Base-by-base conservation (phyloP, 1,140 invertebrate genomes). In the Drosophila serrata region DNA sequence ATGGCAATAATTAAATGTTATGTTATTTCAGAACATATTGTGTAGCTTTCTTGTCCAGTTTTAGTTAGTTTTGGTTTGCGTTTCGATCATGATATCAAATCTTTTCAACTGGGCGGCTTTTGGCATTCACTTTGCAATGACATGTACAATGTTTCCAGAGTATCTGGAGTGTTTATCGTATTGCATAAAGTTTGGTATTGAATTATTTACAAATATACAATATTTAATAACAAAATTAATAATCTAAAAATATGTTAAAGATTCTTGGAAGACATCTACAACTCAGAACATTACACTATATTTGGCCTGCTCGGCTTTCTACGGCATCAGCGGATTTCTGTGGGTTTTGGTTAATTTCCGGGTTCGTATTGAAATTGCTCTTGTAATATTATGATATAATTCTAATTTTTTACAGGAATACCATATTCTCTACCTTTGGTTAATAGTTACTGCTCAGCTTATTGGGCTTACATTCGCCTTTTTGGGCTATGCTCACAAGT, bases 251-350 rank as follows among this genome's bases (percentile, higher is more conserved):
- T 17, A 4, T 7, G 3, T 31, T 51, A 3, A 19, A 33, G 49
- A 53, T 35, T 53, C 31, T 53, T 53, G 17, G 17, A 13, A 22
- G 0, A 1, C 19, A 3, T 51, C 29, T 19, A 0, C 0, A 4
- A 0, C 7, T 0, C 0, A 4, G 2, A 0, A 0, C 49, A 12
- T 19, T 22, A 2, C 15, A 1, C 0, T 0, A 13, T 1, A 9
- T 12, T 19, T 51, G 29, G 0, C 0, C 0, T 5, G 4, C 17
- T 15, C 49, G 12, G 29, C 6, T 13, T 2, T 33, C 8, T 51
- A 51, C 29, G 49, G 11, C 29, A 0, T 35, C 1, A 53, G 49
- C 17, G 49, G 29, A 35, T 53, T 9, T 35, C 17, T 53, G 4
- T 53, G 12, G 12, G 12, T 53, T 35, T 35, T 53, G 1, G 29